Percentiles rank a stretch among this genome's conserved stretches.
Evolutionary conservation across 2,888 invertebrate genomes (phyloP).

Genomic region (Colostygia pectinataria): DNA sequence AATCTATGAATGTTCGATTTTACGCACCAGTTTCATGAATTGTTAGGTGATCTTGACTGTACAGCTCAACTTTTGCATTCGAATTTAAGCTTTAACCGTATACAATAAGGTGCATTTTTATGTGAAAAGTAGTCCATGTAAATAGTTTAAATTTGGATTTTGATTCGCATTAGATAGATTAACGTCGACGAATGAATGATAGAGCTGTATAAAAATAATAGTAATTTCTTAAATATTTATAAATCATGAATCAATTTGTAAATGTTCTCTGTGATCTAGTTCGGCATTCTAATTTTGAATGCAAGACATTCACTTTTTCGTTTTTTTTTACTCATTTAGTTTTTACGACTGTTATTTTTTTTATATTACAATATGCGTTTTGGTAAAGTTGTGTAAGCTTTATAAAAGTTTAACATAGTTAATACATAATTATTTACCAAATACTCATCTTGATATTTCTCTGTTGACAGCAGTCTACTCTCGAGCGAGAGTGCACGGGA

Average conservation of each 20-base stretch:
- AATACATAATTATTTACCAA: too few relatives aligned
- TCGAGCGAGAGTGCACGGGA: too few relatives aligned
- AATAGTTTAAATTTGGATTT: not conserved
- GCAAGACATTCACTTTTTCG: conserved; percentile 1
- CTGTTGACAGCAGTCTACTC: too few relatives aligned
- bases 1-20: conserved; percentile 53
- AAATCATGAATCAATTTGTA: conserved; percentile 1
- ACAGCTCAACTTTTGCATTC: not conserved
- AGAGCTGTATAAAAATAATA: not conserved
- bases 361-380: too few relatives aligned
- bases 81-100: not conserved
- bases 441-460: too few relatives aligned
- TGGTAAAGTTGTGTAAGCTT: too few relatives aligned
- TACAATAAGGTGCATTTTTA: too few relatives aligned
- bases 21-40: conserved; percentile 71
- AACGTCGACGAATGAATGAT: not conserved
- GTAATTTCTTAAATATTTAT: conserved; percentile 2
- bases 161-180: not conserved
- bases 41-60: conserved; percentile 39
- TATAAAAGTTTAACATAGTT: too few relatives aligned
- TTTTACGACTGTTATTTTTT: not conserved
- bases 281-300: not conserved
- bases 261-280: not conserved
- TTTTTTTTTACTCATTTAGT: not conserved
- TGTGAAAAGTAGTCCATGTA: not conserved